These are phyloP conservation scores for Netelia melanura DNA, from an alignment of 2,888 invertebrate species.

Conservation along the genomic window DNA sequence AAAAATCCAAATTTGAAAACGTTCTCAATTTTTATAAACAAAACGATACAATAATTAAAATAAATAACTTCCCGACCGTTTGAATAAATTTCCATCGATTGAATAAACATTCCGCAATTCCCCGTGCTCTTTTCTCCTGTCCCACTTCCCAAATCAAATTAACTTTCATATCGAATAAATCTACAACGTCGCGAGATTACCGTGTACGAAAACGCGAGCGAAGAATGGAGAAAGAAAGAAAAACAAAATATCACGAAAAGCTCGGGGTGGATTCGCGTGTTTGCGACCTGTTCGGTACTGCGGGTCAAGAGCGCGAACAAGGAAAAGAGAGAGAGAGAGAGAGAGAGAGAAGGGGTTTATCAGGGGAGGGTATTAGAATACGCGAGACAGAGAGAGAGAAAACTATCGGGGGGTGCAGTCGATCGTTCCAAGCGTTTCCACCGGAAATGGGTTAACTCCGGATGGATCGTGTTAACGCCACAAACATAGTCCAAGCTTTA, in stretches of 20 bases:
- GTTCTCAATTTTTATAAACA: background rate
- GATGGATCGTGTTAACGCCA: conserved; percentile 9
- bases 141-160: no score
- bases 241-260: background rate
- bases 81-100: background rate
- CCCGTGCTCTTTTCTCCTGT: no score
- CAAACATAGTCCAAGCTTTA: background rate
- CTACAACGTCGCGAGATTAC: no score
- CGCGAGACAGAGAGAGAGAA: background rate
- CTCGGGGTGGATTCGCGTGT: conserved; percentile 1
- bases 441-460: conserved; percentile 46
- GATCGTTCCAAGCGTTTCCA: conserved; percentile 1
- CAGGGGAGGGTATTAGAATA: conserved; percentile 5
- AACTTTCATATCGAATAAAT: no score
- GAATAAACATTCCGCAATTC: no score
- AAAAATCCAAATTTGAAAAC: background rate
- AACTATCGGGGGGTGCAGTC: background rate
- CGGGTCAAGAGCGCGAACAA: background rate
- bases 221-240: background rate
- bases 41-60: background rate
- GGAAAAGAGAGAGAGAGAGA: background rate
- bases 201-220: no score
- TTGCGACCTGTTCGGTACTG: background rate
- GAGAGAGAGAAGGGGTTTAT: background rate
- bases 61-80: background rate